A percentile compares a stretch with the other conserved stretches of the same genome.
Evolutionary conservation across 2,113 vertebrate genomes (phyloP).

Genomic region (Brienomyrus brachyistius): DNA sequence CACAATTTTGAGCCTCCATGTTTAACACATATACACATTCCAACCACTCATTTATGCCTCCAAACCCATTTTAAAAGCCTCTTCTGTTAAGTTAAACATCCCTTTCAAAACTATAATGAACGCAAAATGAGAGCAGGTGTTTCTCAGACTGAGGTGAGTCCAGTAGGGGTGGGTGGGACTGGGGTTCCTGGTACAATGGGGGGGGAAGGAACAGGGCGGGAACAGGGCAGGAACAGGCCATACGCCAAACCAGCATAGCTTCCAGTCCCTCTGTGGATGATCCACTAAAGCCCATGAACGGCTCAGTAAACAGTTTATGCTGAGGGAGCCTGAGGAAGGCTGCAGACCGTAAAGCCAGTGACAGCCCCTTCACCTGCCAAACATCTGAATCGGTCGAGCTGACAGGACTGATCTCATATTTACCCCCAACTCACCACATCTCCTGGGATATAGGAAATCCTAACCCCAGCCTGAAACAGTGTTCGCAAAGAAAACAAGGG

Average conservation of each 20-base stretch:
- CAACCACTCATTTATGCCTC: not conserved
- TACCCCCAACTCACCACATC: not conserved
- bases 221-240: not conserved
- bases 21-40: not conserved
- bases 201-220: too few species aligned
- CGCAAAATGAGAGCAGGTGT: not conserved
- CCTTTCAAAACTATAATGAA: not conserved
- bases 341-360: not conserved
- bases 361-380: not conserved
- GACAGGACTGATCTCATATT: not conserved
- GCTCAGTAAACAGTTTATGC: not conserved
- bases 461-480: not conserved
- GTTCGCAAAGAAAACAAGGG: not conserved
- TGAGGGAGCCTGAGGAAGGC: not conserved
- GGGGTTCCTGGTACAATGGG: not conserved
- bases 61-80: not conserved
- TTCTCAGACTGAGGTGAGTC: not conserved
- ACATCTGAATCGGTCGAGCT: not conserved
- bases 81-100: not conserved
- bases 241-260: not conserved
- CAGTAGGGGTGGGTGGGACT: not conserved
- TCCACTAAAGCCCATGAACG: not conserved
- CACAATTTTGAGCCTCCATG: not conserved
- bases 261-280: not conserved
- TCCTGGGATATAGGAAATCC: not conserved